Evolutionary conservation across 2,797 vertebrate species (phyloP).

Genomic region (Thunnus albacares): DNA sequence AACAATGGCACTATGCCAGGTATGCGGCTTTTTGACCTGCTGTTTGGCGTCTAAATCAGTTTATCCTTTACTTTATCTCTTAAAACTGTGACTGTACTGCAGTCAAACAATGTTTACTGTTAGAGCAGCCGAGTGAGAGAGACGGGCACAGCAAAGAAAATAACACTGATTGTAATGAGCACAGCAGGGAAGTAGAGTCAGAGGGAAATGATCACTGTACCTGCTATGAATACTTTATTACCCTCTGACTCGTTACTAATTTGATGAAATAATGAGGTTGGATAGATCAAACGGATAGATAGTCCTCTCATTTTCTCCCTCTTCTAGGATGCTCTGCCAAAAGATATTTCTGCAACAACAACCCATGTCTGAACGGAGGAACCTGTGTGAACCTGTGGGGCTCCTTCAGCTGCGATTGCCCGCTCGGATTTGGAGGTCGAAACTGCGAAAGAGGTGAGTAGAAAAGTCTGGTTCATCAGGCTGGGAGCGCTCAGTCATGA

Average conservation of each 20-base stretch:
- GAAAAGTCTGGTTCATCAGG: neutral
- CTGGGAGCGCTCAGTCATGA: neutral
- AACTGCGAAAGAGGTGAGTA: slow-evolving; percentile 92
- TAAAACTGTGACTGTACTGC: slow-evolving; percentile 19
- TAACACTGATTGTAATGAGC: slow-evolving; percentile 60
- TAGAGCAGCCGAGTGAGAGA: slow-evolving; percentile 30
- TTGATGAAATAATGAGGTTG: slow-evolving; percentile 65
- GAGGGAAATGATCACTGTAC: slow-evolving; percentile 59
- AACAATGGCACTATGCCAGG: slow-evolving; percentile 96
- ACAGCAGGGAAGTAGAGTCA: slow-evolving; percentile 51
- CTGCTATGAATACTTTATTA: slow-evolving; percentile 69
- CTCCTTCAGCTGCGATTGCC: slow-evolving; percentile 92
- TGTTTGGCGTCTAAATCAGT: neutral
- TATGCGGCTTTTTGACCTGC: slow-evolving; percentile 57
- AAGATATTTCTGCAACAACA: slow-evolving; percentile 91
- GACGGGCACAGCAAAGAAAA: slow-evolving; percentile 33
- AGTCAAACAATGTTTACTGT: slow-evolving; percentile 26
- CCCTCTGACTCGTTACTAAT: slow-evolving; percentile 36
- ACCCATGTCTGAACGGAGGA: slow-evolving; percentile 92
- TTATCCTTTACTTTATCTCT: slow-evolving; percentile 5
- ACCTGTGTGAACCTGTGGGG: slow-evolving; percentile 94
- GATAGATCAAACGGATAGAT: slow-evolving; percentile 53
- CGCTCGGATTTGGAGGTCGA: slow-evolving; percentile 92
- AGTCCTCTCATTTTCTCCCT: slow-evolving; percentile 17
- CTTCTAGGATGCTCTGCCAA: slow-evolving; percentile 91